phyloP scores from a whole-genome alignment of 2,797 vertebrate genomes.

The Myoxocephalus aenaeus region DNA sequence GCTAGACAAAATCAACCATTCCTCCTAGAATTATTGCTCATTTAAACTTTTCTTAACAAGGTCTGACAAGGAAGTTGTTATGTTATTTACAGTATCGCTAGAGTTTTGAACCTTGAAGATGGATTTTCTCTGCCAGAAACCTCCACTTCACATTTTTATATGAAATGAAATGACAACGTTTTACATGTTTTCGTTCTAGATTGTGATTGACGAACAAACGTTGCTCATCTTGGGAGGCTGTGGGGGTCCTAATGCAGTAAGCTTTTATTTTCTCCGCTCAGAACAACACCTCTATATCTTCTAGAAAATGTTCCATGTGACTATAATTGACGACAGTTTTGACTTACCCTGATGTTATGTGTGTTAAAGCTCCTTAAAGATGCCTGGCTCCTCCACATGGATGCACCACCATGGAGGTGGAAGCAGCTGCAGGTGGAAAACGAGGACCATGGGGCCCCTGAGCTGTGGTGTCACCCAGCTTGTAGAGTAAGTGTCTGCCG shows the following conservation, averaged over 20 bases:
- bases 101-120: not conserved
- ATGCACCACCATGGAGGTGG: conserved; percentile 89
- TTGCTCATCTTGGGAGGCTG: conserved; percentile 97
- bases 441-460: conserved; percentile 96
- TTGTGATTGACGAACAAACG: conserved; percentile 93
- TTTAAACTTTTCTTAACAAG: not conserved
- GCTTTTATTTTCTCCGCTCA: conserved; percentile 59
- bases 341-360: not conserved
- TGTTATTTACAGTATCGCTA: not conserved
- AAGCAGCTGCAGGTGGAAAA: conserved; percentile 97
- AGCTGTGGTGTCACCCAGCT: conserved; percentile 98
- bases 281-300: not conserved
- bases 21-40: not conserved
- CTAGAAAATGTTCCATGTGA: not conserved
- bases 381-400: conserved; percentile 96
- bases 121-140: not conserved
- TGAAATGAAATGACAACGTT: not conserved
- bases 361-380: conserved; percentile 93
- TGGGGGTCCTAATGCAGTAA: conserved; percentile 97
- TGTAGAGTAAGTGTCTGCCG: conserved; percentile 86
- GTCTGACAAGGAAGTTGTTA: not conserved
- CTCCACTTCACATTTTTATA: not conserved
- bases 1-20: not conserved
- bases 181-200: conserved; percentile 78
- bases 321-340: accelerated